Evolutionary conservation across 2,888 invertebrate species (phyloP), one percentile per base, ranked within the genome.

Genomic region (Lepidochitona cinerea): DNA sequence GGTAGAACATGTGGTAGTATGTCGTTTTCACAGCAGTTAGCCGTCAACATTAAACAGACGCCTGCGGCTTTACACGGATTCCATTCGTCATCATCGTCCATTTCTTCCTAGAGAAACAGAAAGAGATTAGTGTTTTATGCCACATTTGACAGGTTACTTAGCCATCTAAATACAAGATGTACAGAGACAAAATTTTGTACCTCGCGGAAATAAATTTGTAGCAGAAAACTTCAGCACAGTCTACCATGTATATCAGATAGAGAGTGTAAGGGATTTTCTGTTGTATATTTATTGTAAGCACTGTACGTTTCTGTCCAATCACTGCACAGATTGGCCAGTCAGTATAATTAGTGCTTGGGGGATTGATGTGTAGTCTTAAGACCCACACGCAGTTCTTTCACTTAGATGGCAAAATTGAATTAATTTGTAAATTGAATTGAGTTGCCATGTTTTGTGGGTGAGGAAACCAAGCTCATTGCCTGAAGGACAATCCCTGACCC

Each of bases 41-140:
- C 96, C 82, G 99, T 92, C 67, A 99, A 93, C 97, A 99, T 99
- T 35, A 99, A 93, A 90, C 99, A 99, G 3, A 99, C 99, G 41
- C 99, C 98, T 2, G 99, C 97, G 0, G 99, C 98, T 92, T 99
- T 99, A 82, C 97, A 96, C 0, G 99, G 99, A 91, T 98, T 99
- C 99, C 99, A 99, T 86, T 98, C 98, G 88, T 99, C 96, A 90
- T 99, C 99, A 91, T 99, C 98, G 89, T 99, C 99, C 84, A 95
- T 94, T 90, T 99, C 98, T 89, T 92, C 92, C 89, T 91, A 79
- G 2, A 84, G 75, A 70, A 26, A 23, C 3, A 49, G 49, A 49
- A 18, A 49, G n/a, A n/a, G n/a, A n/a, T n/a, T n/a, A n/a, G n/a
- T n/a, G n/a, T n/a, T n/a, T n/a, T n/a, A n/a, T n/a, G n/a, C n/a